These are phyloP conservation scores for Drosophila arizonae DNA, from an alignment of 1,140 invertebrate species.

Conservation along the genomic window DNA sequence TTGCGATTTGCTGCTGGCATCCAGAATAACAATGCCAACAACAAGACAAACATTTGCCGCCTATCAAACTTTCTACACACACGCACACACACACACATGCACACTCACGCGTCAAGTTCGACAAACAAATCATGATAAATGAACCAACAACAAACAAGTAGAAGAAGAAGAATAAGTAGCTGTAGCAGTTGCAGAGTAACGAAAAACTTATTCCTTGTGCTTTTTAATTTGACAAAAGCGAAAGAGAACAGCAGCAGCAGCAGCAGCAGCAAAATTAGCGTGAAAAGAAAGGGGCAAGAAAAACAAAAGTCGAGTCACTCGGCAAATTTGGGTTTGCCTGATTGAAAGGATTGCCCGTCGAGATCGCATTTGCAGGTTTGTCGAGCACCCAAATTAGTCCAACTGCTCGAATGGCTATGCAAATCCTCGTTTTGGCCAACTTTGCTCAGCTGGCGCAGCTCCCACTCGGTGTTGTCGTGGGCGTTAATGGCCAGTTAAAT, in stretches of 20 bases:
- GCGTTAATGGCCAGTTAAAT: constrained; percentile 27
- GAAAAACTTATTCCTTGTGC: constrained; percentile 54
- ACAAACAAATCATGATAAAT: constrained; percentile 82
- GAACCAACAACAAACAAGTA: constrained; percentile 69
- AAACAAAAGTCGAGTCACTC: constrained; percentile 57
- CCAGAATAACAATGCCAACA: constrained; percentile 51
- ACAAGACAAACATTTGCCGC: constrained; percentile 72
- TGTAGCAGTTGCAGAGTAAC: constrained; percentile 26
- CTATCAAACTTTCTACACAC: constrained; percentile 57
- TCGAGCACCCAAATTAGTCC: not conserved
- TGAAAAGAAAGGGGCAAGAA: constrained; percentile 58
- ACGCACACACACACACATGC: constrained; percentile 6
- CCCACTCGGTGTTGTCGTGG: not conserved
- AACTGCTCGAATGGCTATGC: constrained; percentile 9
- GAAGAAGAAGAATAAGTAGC: constrained; percentile 22
- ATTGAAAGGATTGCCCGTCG: constrained; percentile 67
- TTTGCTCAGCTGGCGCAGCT: not conserved
- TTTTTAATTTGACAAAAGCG: constrained; percentile 78
- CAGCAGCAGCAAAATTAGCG: constrained; percentile 57
- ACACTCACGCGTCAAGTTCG: constrained; percentile 54
- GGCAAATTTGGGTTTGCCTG: constrained; percentile 19
- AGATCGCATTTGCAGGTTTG: constrained; percentile 1
- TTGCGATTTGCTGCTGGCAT: constrained; percentile 68
- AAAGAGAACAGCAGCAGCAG: constrained; percentile 20
- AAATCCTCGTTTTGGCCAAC: constrained; percentile 28